Base-by-base conservation (phyloP, 2,888 invertebrate species). In the Conchocele bisecta region DNA sequence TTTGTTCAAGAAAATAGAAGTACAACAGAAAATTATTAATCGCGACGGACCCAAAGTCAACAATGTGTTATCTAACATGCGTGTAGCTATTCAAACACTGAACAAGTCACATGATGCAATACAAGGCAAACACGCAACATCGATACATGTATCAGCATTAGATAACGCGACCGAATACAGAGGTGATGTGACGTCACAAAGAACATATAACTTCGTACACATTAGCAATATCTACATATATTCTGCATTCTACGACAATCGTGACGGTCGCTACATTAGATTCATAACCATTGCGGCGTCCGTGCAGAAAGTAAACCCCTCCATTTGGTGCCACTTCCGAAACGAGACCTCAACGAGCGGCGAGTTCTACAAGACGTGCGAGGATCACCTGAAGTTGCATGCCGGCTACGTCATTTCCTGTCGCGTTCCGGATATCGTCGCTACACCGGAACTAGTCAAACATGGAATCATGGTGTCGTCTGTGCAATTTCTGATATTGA, bases 351-450 rank as follows among this genome's bases (percentile, higher is more conserved):
- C 20, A 3, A 58, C 61, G 2, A 48, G 48, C 13, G 46, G 75
- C 0, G 57, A 46, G 33, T 59, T 63, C 20, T 86, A 86, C 56
- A 77, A 83, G 44, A 81, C 84, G 42, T 85, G 85, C 66, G 86
- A 86, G 68, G 83, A 84, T 57, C 86, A 86, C 46, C 65, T 68
- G 53, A 81, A 79, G 50, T 26, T 35, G 7, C 82, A 57, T 60
- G 79, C 85, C 20, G 85, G 82, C 5, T 85, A 75, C 54, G 69
- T 85, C 20, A 74, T 76, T 29, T 86, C 86, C 0, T 86, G 86
- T 59, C 50, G 35, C 26, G 24, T 84, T 22, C 82, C 84, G 0
- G 39, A 60, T 22, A 44, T 37, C 29, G 48, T 42, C 6, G 35
- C 11, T 15, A n/a, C 11, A 2, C 4, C 11, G 5, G 17, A 29